phyloP scores from a whole-genome alignment of 1,140 invertebrate species.

The Trichonephila clavipes region DNA sequence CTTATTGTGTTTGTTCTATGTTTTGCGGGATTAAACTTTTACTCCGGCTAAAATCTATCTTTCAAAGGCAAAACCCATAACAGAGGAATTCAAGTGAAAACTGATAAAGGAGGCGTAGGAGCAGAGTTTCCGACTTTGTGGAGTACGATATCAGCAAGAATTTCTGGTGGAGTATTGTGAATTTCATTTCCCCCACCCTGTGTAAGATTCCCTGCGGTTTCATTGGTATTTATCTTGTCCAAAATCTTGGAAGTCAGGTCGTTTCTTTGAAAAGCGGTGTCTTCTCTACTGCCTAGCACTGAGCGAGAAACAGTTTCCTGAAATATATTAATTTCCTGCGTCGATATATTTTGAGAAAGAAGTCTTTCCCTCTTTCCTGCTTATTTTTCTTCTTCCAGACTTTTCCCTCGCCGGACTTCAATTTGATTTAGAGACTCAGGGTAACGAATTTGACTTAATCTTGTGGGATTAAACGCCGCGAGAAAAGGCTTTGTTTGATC shows the following conservation, averaged over 20 bases:
- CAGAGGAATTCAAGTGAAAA: constrained; percentile 61
- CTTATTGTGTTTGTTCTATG: constrained; percentile 21
- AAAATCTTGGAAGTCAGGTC: constrained; percentile 52
- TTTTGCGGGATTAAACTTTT: constrained; percentile 51
- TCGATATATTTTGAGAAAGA: constrained; percentile 41
- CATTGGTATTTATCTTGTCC: constrained; percentile 68
- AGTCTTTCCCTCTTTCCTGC: not conserved
- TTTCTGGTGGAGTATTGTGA: constrained; percentile 56
- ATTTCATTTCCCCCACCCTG: constrained; percentile 61
- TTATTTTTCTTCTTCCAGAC: not conserved
- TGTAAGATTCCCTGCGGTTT: constrained; percentile 47
- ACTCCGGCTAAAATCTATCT: constrained; percentile 5
- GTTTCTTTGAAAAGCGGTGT: not conserved
- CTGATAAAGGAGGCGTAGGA: constrained; percentile 57
- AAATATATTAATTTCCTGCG: constrained; percentile 73
- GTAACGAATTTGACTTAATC: constrained; percentile 64
- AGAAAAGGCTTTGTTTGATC: constrained; percentile 30
- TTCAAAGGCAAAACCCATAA: constrained; percentile 53
- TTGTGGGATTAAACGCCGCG: constrained; percentile 11
- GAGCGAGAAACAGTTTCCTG: constrained; percentile 41
- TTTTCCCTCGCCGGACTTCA: not conserved
- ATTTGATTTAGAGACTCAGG: constrained; percentile 49
- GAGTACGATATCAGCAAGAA: constrained; percentile 51
- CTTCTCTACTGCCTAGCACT: not conserved
- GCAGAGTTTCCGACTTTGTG: not conserved